phyloP scores from a whole-genome alignment of 2,113 vertebrate species.

The Syrmaticus mikado region DNA sequence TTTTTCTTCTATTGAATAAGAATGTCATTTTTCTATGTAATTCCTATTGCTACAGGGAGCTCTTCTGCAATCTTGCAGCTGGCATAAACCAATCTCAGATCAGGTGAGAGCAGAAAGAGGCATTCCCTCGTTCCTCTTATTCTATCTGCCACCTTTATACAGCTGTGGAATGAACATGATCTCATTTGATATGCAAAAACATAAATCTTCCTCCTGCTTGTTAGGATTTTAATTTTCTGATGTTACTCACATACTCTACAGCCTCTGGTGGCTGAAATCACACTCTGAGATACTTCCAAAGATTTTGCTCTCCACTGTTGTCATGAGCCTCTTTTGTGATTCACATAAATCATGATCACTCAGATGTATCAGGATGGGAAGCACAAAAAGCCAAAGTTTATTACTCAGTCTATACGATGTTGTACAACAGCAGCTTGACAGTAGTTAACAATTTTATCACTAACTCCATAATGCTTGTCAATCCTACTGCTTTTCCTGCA shows the following conservation, averaged over 20 bases:
- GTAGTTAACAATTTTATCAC: constrained; percentile 24
- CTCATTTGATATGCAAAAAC: not conserved
- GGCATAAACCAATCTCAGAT: not conserved
- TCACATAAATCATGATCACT: not conserved
- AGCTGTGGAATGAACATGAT: not conserved
- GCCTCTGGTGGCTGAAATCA: not conserved
- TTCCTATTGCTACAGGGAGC: not conserved
- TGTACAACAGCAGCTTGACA: constrained; percentile 6
- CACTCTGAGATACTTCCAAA: not conserved
- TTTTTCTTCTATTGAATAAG: not conserved
- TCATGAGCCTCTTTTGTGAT: not conserved
- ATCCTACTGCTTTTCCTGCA: not conserved
- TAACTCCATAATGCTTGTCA: not conserved
- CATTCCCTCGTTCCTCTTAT: not conserved
- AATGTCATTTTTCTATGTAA: not conserved
- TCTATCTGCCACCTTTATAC: not conserved
- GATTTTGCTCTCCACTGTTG: not conserved
- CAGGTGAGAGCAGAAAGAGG: not conserved
- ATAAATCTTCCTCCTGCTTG: not conserved
- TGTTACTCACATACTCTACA: not conserved
- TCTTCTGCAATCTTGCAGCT: not conserved
- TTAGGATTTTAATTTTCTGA: not conserved
- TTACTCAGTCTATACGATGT: not conserved
- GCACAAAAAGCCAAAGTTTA: not conserved
- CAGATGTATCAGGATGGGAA: not conserved